Evolutionary conservation across 2,888 invertebrate species (phyloP), one percentile per base, ranked within the genome.

Genomic region (Ormyrus labotus): DNA sequence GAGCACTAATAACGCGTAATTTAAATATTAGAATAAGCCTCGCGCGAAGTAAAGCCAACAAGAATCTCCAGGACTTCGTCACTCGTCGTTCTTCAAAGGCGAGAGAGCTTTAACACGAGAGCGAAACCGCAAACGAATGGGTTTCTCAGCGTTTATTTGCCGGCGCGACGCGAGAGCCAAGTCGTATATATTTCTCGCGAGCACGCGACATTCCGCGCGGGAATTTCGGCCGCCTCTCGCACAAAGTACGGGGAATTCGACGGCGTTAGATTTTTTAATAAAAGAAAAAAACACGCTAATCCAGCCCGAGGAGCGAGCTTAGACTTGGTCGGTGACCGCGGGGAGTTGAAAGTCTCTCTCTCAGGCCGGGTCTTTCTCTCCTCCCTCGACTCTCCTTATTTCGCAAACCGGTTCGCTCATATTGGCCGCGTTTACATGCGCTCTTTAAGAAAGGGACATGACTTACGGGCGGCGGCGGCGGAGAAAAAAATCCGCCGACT

Each of bases 371-470:
- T 74, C 69, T 68, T 53, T 58, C 13, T 67, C 13, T 72, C 77
- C 63, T 67, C 57, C 53, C 45, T 64, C 64, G 67, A 10, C 73
- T 53, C 61, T 61, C 13, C 67, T 67, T 58, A 72, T 71, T 76
- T 64, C 63, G 48, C 80, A 81, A 87, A 86, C 87, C 86, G 86
- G 86, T 86, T 86, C 82, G 78, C 78, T 11, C 51, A 55, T 74
- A 69, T 80, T 81, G 71, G 75, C 77, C 82, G 73, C 82, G 82
- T 85, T 84, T 86, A 84, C 83, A 81, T 83, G 78, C 82, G 75
- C 77, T 78, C 80, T 76, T 78, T 81, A 76, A 83, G 83, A 83
- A 84, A 80, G 79, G 81, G 83, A 79, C 82, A 72, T 81, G 81
- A 80, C 83, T 79, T 69, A 71, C 48, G 45, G 34, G 60, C 58